Evolutionary conservation across 2,797 vertebrate species (phyloP), one percentile per base, ranked within the genome.

Genomic region (Parambassis ranga): DNA sequence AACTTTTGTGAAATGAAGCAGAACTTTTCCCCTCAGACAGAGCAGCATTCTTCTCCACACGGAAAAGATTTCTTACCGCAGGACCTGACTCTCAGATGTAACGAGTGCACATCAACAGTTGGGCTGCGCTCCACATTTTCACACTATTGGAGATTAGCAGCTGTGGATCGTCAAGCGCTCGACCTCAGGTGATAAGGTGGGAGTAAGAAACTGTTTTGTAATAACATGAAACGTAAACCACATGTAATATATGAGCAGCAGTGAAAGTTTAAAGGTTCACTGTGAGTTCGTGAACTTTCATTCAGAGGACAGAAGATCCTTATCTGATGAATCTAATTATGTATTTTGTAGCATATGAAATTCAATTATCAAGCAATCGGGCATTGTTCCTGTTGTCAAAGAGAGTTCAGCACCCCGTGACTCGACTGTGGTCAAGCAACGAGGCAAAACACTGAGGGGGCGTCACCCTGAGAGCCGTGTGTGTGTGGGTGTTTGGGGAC

Each of bases 211-310:
- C 2, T 1, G 31, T 19, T 77, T 27, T 16, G 60, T 43, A 56
- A 56, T 8, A 46, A 44, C 20, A 27, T 20, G 6, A 73, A 70
- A 38, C 16, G 7, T 5, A 38, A 18, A 56, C 46, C n/a, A 39
- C 11, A 59, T 4, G 50, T 8, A 27, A 2, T 16, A 35, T 16
- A 26, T 57, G n/a, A 37, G 15, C 28, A 53, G 9, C 14, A n/a
- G 15, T 18, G 1, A n/a, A 46, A 50, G 43, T 46, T 58, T 4
- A 2, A 37, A 16, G 26, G 83, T 75, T 82, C 77, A 47, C 4
- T 3, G 10, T 4, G 2, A 71, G 79, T 63, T 77, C 79, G 46
- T 37, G 53, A 82, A 79, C 70, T 72, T 55, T 11, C 10, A 4
- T 42, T 27, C 3, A 32, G 1, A 38, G 22, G 7, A 65, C 3